These are phyloP conservation scores for Archivesica marissinica DNA, from an alignment of 1,140 invertebrate species.

Conservation along the genomic window DNA sequence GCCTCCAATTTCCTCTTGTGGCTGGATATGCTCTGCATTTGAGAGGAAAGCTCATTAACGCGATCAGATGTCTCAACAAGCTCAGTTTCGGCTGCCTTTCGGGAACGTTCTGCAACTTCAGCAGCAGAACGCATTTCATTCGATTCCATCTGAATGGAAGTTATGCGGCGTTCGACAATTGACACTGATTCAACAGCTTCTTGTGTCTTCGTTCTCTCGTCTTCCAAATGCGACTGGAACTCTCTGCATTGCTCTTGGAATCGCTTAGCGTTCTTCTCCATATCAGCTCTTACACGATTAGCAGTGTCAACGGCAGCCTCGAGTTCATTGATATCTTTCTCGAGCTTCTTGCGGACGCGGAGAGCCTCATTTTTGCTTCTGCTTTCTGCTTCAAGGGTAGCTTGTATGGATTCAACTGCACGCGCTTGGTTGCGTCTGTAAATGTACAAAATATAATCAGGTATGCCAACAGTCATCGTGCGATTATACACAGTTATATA, in stretches of 20 bases:
- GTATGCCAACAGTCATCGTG: neutral
- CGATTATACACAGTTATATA: neutral
- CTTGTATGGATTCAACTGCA: conserved; percentile 99
- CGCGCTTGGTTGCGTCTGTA: conserved; percentile 99
- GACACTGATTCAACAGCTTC: conserved; percentile 98
- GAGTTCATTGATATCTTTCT: conserved; percentile 99
- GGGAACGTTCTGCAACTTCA: conserved; percentile 97
- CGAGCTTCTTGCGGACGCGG: conserved; percentile 99
- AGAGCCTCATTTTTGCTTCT: conserved; percentile 99
- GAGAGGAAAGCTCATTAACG: conserved; percentile 96
- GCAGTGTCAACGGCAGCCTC: conserved; percentile 96
- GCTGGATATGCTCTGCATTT: conserved; percentile 95
- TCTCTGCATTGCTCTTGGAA: conserved; percentile 98
- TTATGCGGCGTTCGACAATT: conserved; percentile 97
- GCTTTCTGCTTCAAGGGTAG: conserved; percentile 98
- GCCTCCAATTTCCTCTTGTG: conserved; percentile 99
- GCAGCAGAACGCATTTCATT: conserved; percentile 97
- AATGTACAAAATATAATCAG: conserved; percentile 7
- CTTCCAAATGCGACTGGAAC: conserved; percentile 92
- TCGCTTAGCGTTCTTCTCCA: conserved; percentile 99
- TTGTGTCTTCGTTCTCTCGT: conserved; percentile 98
- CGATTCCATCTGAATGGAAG: conserved; percentile 96
- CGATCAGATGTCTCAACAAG: conserved; percentile 98
- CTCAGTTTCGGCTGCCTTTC: conserved; percentile 98
- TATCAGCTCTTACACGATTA: conserved; percentile 94